A percentile compares a stretch with the other conserved stretches of the same genome.
Evolutionary conservation across 2,888 invertebrate species (phyloP).

Genomic region (Heliconius sara): DNA sequence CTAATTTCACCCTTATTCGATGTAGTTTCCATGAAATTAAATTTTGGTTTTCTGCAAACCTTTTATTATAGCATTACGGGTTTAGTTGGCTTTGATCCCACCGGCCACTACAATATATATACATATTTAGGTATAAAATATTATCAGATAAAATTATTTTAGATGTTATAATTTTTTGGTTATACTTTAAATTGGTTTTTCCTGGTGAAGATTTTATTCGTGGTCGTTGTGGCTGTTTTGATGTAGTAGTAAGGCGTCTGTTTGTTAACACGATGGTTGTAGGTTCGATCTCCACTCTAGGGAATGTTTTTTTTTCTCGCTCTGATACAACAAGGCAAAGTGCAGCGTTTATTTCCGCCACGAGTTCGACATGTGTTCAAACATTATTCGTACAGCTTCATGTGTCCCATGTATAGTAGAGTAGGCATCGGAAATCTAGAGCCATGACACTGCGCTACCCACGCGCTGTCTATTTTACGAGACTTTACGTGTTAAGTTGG

Average conservation of each 20-base stretch:
- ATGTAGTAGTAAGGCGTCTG: too few relatives aligned
- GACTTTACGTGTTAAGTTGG: neutral
- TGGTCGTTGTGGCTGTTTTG: too few relatives aligned
- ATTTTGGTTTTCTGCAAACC: slow-evolving; percentile 53
- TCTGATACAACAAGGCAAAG: neutral
- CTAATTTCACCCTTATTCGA: slow-evolving; percentile 54
- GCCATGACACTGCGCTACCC: neutral
- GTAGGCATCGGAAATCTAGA: neutral
- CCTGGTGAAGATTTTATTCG: neutral
- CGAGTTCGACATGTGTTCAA: neutral
- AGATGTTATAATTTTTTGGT: neutral
- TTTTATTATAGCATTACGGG: slow-evolving; percentile 48
- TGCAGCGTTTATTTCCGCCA: too few relatives aligned
- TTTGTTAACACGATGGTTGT: too few relatives aligned
- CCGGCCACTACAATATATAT: neutral
- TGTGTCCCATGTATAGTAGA: neutral
- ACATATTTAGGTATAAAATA: neutral
- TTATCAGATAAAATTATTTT: slow-evolving; percentile 14
- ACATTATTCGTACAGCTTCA: neutral
- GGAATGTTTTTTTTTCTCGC: neutral
- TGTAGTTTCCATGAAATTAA: slow-evolving; percentile 55
- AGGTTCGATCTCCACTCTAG: too few relatives aligned
- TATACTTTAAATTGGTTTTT: neutral
- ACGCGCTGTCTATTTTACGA: neutral
- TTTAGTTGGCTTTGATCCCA: slow-evolving; percentile 43